Percentiles rank a stretch among this genome's conserved stretches.
These are phyloP conservation scores for Furnarius figulus DNA, from an alignment of 2,113 vertebrate species.

Conservation along the genomic window DNA sequence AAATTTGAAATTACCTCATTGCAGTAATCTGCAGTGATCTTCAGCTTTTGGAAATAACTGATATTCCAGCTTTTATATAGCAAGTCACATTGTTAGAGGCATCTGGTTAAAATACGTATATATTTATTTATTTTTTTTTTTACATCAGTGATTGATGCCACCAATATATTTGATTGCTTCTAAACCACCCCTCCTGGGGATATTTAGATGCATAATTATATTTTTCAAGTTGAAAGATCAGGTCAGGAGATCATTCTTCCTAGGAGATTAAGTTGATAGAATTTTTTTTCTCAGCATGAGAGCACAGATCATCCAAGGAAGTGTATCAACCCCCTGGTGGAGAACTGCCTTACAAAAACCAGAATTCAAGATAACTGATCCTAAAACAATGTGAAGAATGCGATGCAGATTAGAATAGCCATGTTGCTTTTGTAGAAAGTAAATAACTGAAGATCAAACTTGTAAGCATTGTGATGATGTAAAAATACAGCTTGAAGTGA, in stretches of 20 bases:
- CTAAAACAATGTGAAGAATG: constrained; percentile 60
- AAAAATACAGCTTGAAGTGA: background rate
- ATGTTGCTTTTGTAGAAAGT: background rate
- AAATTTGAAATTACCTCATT: background rate
- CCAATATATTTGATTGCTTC: background rate
- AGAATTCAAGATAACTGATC: constrained; percentile 58
- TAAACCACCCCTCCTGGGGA: background rate
- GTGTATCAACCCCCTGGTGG: background rate
- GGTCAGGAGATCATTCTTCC: constrained; percentile 1
- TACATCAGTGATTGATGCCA: background rate
- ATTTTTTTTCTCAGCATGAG: background rate
- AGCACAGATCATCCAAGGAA: background rate
- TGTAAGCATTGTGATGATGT: background rate
- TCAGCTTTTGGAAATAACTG: background rate
- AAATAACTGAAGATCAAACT: background rate
- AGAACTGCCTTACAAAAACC: constrained; percentile 23
- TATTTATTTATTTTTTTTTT: background rate
- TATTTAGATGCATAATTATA: background rate
- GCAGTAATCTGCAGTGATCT: background rate
- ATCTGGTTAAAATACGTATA: background rate
- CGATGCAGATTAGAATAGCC: constrained; percentile 3
- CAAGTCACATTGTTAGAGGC: background rate
- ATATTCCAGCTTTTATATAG: background rate
- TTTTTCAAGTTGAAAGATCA: constrained; percentile 5
- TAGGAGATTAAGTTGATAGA: background rate